A percentile compares a stretch with the other conserved stretches of the same genome.
These are phyloP conservation scores for Etia nguti DNA, from an alignment of 2,113 vertebrate genomes.

Conservation along the genomic window DNA sequence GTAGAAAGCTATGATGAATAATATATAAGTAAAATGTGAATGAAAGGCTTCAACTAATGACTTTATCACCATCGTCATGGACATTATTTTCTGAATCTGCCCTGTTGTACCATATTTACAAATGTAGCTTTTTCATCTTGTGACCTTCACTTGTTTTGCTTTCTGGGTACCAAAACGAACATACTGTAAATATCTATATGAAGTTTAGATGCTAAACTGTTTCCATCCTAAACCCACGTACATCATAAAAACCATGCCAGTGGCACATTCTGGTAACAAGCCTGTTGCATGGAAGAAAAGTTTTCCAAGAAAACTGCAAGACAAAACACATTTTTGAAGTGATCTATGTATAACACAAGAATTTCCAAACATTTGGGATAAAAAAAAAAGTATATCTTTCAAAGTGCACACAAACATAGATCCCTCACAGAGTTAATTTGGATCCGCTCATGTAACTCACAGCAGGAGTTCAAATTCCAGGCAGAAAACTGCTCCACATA, in stretches of 20 bases:
- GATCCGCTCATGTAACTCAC: background rate
- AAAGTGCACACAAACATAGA: background rate
- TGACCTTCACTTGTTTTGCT: background rate
- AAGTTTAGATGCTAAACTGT: background rate
- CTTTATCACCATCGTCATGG: background rate
- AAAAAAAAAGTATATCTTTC: fast-evolving
- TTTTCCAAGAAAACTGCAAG: background rate
- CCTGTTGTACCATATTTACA: background rate
- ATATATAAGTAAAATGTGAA: background rate
- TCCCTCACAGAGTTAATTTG: background rate
- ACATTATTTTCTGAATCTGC: background rate
- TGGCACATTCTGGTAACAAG: background rate
- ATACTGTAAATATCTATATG: background rate
- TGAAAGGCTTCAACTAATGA: background rate
- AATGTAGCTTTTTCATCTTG: background rate
- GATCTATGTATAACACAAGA: background rate
- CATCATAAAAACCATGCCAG: background rate
- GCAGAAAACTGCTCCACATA: background rate
- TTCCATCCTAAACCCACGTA: background rate
- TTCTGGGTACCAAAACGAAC: background rate
- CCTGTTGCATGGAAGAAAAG: background rate
- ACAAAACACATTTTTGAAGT: background rate
- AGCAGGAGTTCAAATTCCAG: conserved; percentile 6
- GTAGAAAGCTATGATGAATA: background rate
- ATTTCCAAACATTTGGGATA: background rate